phyloP scores from a whole-genome alignment of 2,888 invertebrate genomes.

The Tetramorium bicarinatum region DNA sequence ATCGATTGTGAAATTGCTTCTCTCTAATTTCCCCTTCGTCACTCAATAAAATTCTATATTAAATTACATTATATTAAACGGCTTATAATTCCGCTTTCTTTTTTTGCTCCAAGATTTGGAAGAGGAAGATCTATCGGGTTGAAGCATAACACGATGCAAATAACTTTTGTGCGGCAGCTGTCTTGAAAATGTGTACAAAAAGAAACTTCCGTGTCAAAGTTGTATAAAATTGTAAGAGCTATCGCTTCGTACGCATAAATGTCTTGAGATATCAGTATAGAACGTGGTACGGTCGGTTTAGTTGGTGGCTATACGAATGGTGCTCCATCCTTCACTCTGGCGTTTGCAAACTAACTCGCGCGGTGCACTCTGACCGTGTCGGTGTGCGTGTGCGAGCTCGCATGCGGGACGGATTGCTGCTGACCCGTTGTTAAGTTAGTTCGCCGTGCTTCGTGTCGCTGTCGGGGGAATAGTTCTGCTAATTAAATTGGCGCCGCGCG shows the following conservation, averaged over 20 bases:
- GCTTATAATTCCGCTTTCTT: not conserved
- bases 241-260: not conserved
- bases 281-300: slow-evolving; percentile 7
- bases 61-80: not conserved
- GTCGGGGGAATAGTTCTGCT: slow-evolving; percentile 81
- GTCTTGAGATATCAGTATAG: slow-evolving; percentile 17
- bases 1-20: slow-evolving; percentile 22
- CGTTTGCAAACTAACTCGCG: slow-evolving; percentile 81
- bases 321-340: slow-evolving; percentile 76
- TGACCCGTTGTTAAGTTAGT: slow-evolving; percentile 85
- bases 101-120: not conserved
- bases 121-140: not conserved
- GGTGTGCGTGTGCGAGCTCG: slow-evolving; percentile 56
- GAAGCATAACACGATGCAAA: not conserved
- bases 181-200: slow-evolving; percentile 14
- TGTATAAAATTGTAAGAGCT: not conserved
- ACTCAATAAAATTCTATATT: not conserved
- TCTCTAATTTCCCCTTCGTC: not conserved
- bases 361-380: slow-evolving; percentile 36
- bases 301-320: slow-evolving; percentile 21
- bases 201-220: not conserved
- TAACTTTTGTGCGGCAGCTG: not conserved
- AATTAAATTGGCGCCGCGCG: slow-evolving; percentile 81
- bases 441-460: slow-evolving; percentile 78
- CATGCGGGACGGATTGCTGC: slow-evolving; percentile 80